Base-by-base conservation (phyloP, 2,888 invertebrate species). In the Dioctria linearis region DNA sequence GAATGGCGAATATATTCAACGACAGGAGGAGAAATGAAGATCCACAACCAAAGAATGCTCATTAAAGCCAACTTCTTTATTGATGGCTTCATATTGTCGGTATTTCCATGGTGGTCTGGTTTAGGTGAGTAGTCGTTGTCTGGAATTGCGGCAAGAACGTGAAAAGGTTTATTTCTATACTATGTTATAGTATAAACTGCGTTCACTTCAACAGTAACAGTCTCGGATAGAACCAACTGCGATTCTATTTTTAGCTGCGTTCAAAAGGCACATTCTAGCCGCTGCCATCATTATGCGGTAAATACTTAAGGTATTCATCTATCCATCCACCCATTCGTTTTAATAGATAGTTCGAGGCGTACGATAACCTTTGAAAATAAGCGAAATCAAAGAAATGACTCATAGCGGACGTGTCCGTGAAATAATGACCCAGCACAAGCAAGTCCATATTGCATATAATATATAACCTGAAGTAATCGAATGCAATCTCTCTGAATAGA, bases 61-160 rank as follows among this genome's bases (percentile, higher is more conserved):
- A 71, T 71, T 71, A 71, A 54, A 71, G 71, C 39, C 71, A 71
- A 71, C 51, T 54, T 67, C 51, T 54, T 71, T 71, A 71, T 71
- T 71, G 71, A 71, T 71, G 71, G 54, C 71, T 54, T 71, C 54
- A 40, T 54, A 71, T 54, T 71, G 54, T 71, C 25, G 54, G 54
- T 40, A 71, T 71, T 71, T 46, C 51, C 54, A 71, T 40, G 71
- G 71, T 71, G 71, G 71, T 71, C 71, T 71, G 57, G 57, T n/a
- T 57, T 6, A 11, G 51, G 51, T 6, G 51, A 6, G 6, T 11
- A 6, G 51, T 49, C 11, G 51, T 49, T 42, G n/a, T 40, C n/a
- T 46, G 67, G 67, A 46, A 49, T 0, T 42, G 9, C n/a, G 46
- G 40, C 42, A 42, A 39, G 69, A 54, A 54, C 54, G 51, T 11